Evolutionary conservation across 2,888 invertebrate species (phyloP), one percentile per base, ranked within the genome.

Genomic region (Dysmachus trigonus): DNA sequence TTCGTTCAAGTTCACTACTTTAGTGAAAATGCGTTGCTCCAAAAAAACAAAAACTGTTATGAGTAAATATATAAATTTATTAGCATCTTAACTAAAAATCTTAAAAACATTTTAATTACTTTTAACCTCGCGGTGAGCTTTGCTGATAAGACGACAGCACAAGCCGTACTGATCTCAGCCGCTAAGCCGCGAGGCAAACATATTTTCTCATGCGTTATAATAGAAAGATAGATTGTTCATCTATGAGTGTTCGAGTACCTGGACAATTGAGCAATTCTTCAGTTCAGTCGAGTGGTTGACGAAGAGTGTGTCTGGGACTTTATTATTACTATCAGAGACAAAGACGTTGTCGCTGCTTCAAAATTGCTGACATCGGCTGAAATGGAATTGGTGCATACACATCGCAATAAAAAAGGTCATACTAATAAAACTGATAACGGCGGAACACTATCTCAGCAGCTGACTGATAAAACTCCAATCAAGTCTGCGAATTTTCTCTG

Each of bases 371-470:
- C 47, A 47, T 4, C 5, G 47, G 47, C 47, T 62, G 62, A 22
- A 62, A 27, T 47, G 47, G 47, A 10, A 62, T 62, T 18, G 62
- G 18, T 62, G 62, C 62, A 73, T 31, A 73, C 73, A 73, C 73
- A 76, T 35, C 76, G 76, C 76, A 76, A 41, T 76, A 62, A 47
- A 79, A 79, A 77, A 77, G 77, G 77, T 77, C 77, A 77, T 27
- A 35, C 77, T 41, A 22, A 77, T 77, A 77, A 77, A 77, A 27
- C 77, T 77, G 77, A 77, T 77, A 77, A 77, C n/a, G 22, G n/a
- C 18, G 18, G 33, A 74, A 10, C 79, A 47, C 31, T 79, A 79
- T 79, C 41, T 30, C 8, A 51, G 79, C 51, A 79, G 51, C 79
- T 79, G 79, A 79, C 79, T 51, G 79, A 79, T 79, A 79, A 79